phyloP scores from a whole-genome alignment of 1,140 invertebrate genomes.

The Bombus sylvicola region DNA sequence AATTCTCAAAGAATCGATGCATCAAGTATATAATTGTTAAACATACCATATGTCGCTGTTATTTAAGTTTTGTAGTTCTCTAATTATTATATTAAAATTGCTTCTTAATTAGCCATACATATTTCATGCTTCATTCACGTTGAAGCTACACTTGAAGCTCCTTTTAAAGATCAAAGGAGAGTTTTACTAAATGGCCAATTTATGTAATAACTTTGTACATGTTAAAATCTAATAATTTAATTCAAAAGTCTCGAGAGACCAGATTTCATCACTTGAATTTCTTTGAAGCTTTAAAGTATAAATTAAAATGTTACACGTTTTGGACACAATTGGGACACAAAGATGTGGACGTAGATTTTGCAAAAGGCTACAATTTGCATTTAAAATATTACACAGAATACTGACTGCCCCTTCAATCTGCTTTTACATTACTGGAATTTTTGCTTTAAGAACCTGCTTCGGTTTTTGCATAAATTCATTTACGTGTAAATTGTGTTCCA shows the following conservation, averaged over 20 bases:
- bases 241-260: not conserved
- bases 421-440: not conserved
- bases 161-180: too few species aligned
- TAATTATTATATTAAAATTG: not conserved
- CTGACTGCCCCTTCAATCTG: not conserved
- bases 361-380: not conserved
- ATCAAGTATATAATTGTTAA: too few species aligned
- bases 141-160: too few species aligned
- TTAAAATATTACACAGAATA: not conserved
- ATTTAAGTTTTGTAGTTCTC: too few species aligned
- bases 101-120: too few species aligned
- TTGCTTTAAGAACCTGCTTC: not conserved
- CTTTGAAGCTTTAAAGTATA: not conserved
- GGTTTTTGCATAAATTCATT: constrained; percentile 4
- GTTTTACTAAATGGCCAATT: not conserved
- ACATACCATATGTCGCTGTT: too few species aligned
- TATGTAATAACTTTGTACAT: not conserved
- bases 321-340: not conserved
- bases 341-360: not conserved
- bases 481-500: not conserved
- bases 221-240: not conserved
- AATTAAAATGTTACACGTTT: not conserved
- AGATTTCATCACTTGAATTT: not conserved
- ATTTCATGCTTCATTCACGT: too few species aligned
- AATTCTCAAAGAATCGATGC: not conserved